These are phyloP conservation scores for Bungarus multicinctus DNA, from an alignment of 2,113 vertebrate genomes.

Conservation along the genomic window DNA sequence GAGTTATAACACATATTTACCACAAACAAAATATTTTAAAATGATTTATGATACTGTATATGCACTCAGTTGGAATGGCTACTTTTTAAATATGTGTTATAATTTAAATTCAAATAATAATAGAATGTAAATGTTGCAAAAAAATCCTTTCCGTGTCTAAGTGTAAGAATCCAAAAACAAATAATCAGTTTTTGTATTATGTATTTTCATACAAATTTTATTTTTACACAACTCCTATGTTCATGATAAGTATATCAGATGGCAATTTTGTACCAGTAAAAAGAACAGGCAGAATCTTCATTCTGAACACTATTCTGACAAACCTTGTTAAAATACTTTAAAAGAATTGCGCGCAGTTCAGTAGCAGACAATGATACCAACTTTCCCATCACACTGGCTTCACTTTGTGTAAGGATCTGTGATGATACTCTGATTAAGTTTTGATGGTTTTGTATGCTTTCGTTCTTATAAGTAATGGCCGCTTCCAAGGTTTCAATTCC, in stretches of 20 bases:
- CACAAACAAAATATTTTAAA: neutral
- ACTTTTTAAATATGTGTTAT: neutral
- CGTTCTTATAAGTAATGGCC: conserved; percentile 84
- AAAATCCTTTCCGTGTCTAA: neutral
- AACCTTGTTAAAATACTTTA: conserved; percentile 91
- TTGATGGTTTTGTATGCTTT: conserved; percentile 75
- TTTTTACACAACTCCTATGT: neutral
- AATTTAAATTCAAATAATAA: neutral
- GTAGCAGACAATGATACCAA: conserved; percentile 72
- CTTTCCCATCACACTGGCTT: conserved; percentile 75
- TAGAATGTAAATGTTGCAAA: neutral
- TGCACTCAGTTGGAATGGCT: neutral
- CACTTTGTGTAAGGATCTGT: conserved; percentile 62
- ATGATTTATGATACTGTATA: no score
- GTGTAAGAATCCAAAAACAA: neutral
- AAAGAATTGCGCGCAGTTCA: conserved; percentile 78
- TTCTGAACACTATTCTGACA: conserved; percentile 34
- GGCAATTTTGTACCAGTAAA: neutral
- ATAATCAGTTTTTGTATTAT: neutral
- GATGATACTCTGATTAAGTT: conserved; percentile 70
- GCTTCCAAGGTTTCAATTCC: conserved; percentile 84
- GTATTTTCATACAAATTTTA: neutral
- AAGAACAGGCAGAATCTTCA: neutral
- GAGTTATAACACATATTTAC: neutral
- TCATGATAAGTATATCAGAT: neutral